Evolutionary conservation across 2,888 invertebrate genomes (phyloP), one percentile per base, ranked within the genome.

Genomic region (Gastracanthus pulcherrimus): DNA sequence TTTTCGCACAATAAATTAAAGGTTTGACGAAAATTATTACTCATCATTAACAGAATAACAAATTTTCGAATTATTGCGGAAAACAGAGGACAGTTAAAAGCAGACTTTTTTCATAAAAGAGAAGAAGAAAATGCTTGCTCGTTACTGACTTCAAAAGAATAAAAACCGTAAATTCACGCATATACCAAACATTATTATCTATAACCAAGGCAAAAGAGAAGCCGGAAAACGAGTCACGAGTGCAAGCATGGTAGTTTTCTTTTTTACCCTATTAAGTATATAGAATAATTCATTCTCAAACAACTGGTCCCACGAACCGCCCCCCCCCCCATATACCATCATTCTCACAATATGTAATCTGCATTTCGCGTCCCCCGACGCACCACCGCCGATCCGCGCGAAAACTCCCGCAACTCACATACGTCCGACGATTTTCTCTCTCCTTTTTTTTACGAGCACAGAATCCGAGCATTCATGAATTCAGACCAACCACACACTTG

Each of bases 171-270:
- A 19, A 7, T 19, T 1, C 19, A 19, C 48, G 48, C 19, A 19
- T 19, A 48, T 7, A 16, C 16, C 19, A 11, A 48, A 45, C 3
- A 3, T 48, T 48, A 48, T 48, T 19, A 48, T 6, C 19, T 19
- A 48, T 19, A 19, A 13, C 45, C n/a, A n/a, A n/a, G n/a, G n/a
- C n/a, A n/a, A n/a, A n/a, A n/a, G n/a, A n/a, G n/a, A n/a, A n/a
- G n/a, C n/a, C n/a, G n/a, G n/a, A n/a, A n/a, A n/a, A n/a, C n/a
- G 29, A 69, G 48, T n/a, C 19, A 70, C 36, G 36, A 70, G 51
- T 23, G 51, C 51, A 51, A 64, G 74, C 74, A 74, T 74, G 74
- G 34, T 64, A 74, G 74, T 64, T 48, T 23, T 38, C 7, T 23
- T 16, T 16, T 41, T 26, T 41, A 41, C 58, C 11, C 58, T 19